Base-by-base conservation (phyloP, 2,888 invertebrate species). In the Mechanitis mazaeus region DNA sequence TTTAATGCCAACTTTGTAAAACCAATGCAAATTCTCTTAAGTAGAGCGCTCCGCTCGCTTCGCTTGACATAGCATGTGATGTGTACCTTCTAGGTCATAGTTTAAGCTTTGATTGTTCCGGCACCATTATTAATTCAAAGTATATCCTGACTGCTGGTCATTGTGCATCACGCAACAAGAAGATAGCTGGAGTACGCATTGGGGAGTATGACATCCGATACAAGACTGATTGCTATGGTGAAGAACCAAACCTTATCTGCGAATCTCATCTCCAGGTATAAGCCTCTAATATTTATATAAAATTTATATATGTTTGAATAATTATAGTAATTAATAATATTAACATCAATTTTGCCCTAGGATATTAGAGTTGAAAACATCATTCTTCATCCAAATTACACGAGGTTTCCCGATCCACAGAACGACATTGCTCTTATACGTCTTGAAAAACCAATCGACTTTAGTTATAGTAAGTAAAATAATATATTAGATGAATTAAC, bases 61-160 rank as follows among this genome's bases (percentile, higher is more conserved):
- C 20, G 20, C 20, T 20, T 20, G 20, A 20, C 20, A 20, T 20
- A 20, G 20, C 20, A 20, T 20, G 20, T 20, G 20, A 20, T 20
- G 20, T 20, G 20, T 20, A 20, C 6, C 46, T 50, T 54, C 20
- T 45, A 64, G 64, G 42, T 2, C 9, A 33, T 3, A 61, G 61
- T 1, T 4, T n/a, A 1, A 31, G 42, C 12, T 64, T 61, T 28
- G 12, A 2, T 33, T 65, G 65, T 54, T 38, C 45, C 2, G 87
- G 84, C 2, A 80, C 78, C 63, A 74, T 89, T 28, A 83, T 87
- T 70, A 85, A 84, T 68, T 81, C 84, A 67, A 72, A 80, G 69
- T 87, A 87, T 67, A 83, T 89, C 33, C 74, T 88, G 45, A 87
- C 88, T 0, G 87, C 87, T 0, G 84, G 83, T 4, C 86, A 88